Evolutionary conservation across 92 coral and sea anemone species (phyloP).

Genomic region (Siderastrea siderea): DNA sequence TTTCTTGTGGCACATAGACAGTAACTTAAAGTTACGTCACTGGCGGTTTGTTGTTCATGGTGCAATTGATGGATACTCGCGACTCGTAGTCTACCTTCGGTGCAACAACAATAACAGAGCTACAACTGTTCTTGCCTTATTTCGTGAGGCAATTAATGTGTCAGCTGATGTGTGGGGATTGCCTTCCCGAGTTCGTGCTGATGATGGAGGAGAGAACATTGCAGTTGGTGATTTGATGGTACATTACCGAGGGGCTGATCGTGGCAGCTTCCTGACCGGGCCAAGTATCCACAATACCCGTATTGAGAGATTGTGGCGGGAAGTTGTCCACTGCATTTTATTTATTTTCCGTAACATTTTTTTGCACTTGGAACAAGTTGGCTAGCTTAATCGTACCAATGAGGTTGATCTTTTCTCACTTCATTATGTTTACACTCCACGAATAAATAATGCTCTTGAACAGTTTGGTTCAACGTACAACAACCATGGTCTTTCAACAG

Average conservation of each 20-base stretch:
- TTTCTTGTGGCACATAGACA: constrained; percentile 14
- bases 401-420: constrained; percentile 4
- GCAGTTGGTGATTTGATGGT: neutral
- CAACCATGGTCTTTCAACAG: constrained; percentile 2
- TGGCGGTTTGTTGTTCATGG: constrained; percentile 23
- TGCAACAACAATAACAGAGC: constrained; percentile 1
- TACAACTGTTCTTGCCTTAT: neutral
- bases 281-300: constrained; percentile 6
- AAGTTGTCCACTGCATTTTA: neutral
- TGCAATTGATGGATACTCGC: constrained; percentile 1
- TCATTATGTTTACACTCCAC: constrained; percentile 12
- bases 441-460: neutral
- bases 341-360: neutral
- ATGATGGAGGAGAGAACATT: neutral
- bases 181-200: neutral
- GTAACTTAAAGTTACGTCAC: neutral
- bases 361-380: constrained; percentile 7
- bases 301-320: constrained; percentile 18
- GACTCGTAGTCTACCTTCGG: neutral
- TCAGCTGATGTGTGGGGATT: neutral
- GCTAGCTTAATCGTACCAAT: neutral
- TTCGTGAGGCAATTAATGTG: neutral
- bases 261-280: constrained; percentile 10
- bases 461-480: neutral
- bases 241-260: neutral